A percentile compares a stretch with the other conserved stretches of the same genome.
These are phyloP conservation scores for Acronicta alni DNA, from an alignment of 2,888 invertebrate genomes.

Conservation along the genomic window DNA sequence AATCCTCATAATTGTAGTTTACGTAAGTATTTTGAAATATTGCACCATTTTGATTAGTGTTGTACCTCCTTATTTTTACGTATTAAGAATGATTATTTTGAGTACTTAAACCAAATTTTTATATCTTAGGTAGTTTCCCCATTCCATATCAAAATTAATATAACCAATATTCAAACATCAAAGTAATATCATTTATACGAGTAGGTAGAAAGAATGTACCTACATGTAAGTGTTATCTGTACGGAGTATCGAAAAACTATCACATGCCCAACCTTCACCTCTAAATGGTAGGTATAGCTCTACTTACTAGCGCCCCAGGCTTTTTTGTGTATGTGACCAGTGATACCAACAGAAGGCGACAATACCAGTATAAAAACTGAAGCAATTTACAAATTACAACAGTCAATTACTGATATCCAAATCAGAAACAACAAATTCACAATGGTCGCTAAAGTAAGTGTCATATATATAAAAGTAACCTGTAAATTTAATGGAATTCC, in stretches of 20 bases:
- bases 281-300: constrained; percentile 18
- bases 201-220: too few relatives aligned
- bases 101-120: too few relatives aligned
- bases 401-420: constrained; percentile 71
- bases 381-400: constrained; percentile 62
- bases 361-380: constrained; percentile 76
- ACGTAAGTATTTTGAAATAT: too few relatives aligned
- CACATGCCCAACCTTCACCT: constrained; percentile 45
- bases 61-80: too few relatives aligned
- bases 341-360: constrained; percentile 51
- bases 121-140: too few relatives aligned
- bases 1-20: too few relatives aligned
- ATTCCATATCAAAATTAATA: too few relatives aligned
- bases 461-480: not conserved
- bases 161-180: too few relatives aligned
- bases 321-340: constrained; percentile 37
- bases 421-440: constrained; percentile 67
- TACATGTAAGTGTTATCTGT: not conserved
- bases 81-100: too few relatives aligned
- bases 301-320: constrained; percentile 28
- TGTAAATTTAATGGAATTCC: too few relatives aligned
- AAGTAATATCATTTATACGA: too few relatives aligned
- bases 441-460: constrained; percentile 81
- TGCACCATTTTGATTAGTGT: too few relatives aligned
- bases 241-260: not conserved